Conservation (phyloP, 2,113 vertebrate species). For the Garra rufa region DNA sequence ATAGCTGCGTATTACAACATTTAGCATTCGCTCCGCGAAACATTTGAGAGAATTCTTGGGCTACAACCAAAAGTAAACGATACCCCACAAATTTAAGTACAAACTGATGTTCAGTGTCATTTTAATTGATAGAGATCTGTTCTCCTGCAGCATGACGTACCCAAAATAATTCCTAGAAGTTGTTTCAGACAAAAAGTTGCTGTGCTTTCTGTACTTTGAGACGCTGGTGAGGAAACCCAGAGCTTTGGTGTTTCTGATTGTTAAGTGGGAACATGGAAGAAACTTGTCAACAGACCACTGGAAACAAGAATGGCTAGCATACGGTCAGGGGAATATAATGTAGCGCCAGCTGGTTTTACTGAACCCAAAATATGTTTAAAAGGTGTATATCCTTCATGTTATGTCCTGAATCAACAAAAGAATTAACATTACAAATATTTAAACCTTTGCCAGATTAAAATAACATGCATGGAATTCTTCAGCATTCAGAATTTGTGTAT, state of each 20-base stretch:
- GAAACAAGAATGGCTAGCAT: neutral
- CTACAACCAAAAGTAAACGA: neutral
- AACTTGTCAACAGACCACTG: neutral
- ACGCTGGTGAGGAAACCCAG: neutral
- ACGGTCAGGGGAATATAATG: neutral
- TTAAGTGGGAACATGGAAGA: neutral
- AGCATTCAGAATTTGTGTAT: neutral
- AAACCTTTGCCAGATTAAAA: neutral
- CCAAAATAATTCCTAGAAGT: conserved; percentile 11
- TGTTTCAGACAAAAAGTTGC: neutral
- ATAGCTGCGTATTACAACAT: neutral
- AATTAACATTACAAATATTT: conserved; percentile 12
- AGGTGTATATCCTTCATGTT: neutral
- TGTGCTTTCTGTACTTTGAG: neutral
- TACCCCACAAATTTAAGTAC: neutral
- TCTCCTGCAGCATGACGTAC: neutral
- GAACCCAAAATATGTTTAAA: neutral
- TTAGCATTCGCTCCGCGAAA: conserved; percentile 6
- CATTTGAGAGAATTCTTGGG: neutral
- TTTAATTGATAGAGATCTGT: neutral
- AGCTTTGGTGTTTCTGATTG: neutral
- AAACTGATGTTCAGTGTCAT: neutral
- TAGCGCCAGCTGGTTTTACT: neutral
- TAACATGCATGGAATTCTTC: neutral
- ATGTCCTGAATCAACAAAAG: conserved; percentile 3